These are phyloP conservation scores for Coleophora deauratella DNA, from an alignment of 2,888 invertebrate species.

Conservation along the genomic window DNA sequence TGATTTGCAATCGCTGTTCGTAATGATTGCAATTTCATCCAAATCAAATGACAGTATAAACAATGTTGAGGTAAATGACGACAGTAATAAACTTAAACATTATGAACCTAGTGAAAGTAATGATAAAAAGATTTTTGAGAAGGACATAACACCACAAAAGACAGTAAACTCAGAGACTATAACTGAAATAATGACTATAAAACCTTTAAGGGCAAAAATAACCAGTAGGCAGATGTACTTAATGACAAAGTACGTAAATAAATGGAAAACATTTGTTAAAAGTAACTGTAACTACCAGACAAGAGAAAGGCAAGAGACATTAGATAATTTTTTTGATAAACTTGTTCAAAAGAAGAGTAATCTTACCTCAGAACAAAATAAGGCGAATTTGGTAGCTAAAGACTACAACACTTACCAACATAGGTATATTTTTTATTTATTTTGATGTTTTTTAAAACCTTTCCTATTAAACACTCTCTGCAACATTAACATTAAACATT, in stretches of 20 bases:
- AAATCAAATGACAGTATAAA: constrained; percentile 26
- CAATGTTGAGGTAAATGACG: constrained; percentile 5
- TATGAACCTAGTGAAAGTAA: constrained; percentile 5
- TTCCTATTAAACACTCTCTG: neutral
- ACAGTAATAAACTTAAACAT: neutral
- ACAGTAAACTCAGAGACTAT: constrained; percentile 10
- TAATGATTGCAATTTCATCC: constrained; percentile 50
- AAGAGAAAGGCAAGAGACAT: constrained; percentile 40
- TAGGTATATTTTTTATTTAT: constrained; percentile 30
- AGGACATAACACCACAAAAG: constrained; percentile 4
- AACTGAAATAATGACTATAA: constrained; percentile 33
- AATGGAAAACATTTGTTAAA: constrained; percentile 45
- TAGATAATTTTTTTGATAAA: constrained; percentile 54
- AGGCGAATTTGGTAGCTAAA: constrained; percentile 35
- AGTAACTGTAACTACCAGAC: constrained; percentile 33
- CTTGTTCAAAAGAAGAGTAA: constrained; percentile 46
- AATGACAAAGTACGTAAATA: constrained; percentile 40
- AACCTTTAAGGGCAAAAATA: constrained; percentile 35
- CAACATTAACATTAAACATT: neutral
- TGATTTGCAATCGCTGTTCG: constrained; percentile 48
- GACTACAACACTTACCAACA: constrained; percentile 62
- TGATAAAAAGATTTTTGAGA: neutral
- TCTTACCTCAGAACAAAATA: constrained; percentile 29
- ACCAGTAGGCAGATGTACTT: constrained; percentile 29
- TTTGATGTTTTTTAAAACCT: neutral